Evolutionary conservation across 1,140 invertebrate species (phyloP).

Genomic region (Panulirus ornatus): DNA sequence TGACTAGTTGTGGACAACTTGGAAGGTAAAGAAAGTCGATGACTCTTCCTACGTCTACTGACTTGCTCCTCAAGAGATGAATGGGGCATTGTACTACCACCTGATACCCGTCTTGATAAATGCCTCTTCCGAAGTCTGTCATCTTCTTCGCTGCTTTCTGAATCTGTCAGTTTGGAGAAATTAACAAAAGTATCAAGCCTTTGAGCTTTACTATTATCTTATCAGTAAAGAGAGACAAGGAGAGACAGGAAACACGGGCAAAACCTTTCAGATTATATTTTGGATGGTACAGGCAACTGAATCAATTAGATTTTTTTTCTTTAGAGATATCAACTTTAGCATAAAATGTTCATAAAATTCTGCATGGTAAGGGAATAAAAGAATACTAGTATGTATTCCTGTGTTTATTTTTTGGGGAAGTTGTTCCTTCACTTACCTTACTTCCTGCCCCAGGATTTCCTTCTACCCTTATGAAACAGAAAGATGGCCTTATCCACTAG

Average conservation of each 20-base stretch:
- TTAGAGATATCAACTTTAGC: neutral
- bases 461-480: too few species aligned
- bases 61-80: neutral
- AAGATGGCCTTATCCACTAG: too few species aligned
- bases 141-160: constrained; percentile 52
- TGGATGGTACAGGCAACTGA: neutral
- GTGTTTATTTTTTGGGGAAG: too few species aligned
- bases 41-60: constrained; percentile 32
- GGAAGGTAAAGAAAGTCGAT: neutral
- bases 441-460: too few species aligned
- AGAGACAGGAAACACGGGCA: neutral
- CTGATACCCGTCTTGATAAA: neutral
- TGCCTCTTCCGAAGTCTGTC: neutral
- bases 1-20: neutral
- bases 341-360: neutral
- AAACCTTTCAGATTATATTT: neutral
- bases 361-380: too few species aligned
- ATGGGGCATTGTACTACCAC: neutral
- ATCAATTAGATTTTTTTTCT: neutral
- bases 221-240: too few species aligned
- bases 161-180: constrained; percentile 11
- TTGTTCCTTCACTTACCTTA: too few species aligned
- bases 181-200: neutral
- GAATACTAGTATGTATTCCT: too few species aligned
- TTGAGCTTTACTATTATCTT: neutral